A percentile compares a stretch with the other conserved stretches of the same genome.
Conservation (phyloP, 1,140 invertebrate species). For the Macrostomum lignano region DNA sequence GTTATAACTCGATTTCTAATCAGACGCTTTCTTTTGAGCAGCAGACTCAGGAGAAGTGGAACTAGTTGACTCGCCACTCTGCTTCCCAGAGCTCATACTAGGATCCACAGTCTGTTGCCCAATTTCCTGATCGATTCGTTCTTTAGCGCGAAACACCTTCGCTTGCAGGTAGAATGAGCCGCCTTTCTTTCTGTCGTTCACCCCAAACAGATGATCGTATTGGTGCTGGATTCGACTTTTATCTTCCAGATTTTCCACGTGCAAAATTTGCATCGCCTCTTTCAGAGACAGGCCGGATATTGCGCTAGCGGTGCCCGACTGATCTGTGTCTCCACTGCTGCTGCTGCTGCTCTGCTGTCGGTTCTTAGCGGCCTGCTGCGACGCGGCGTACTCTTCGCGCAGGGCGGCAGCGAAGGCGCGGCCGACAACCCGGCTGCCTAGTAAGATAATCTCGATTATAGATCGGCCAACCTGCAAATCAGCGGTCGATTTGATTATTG, state of each 20-base stretch:
- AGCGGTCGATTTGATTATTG: too few species aligned
- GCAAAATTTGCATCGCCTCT: slow-evolving; percentile 48
- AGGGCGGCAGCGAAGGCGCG: slow-evolving; percentile 60
- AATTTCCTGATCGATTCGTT: slow-evolving; percentile 60
- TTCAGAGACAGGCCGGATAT: slow-evolving; percentile 45
- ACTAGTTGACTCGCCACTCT: too few species aligned
- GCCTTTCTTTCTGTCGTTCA: slow-evolving; percentile 67
- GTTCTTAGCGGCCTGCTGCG: slow-evolving; percentile 41
- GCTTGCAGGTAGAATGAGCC: slow-evolving; percentile 90
- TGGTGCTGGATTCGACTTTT: slow-evolving; percentile 44
- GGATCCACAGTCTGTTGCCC: too few species aligned
- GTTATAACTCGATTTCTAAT: too few species aligned
- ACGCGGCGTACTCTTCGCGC: slow-evolving; percentile 41
- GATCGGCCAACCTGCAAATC: too few species aligned
- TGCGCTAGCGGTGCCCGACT: slow-evolving; percentile 42
- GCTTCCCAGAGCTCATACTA: too few species aligned
- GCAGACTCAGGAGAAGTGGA: too few species aligned
- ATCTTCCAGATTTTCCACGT: slow-evolving; percentile 34
- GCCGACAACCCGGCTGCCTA: slow-evolving; percentile 58
- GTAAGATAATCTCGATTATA: slow-evolving; percentile 60
- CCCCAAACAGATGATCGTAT: slow-evolving; percentile 57
- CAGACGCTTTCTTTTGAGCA: too few species aligned
- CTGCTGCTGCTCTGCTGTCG: slow-evolving; percentile 39
- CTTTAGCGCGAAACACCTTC: slow-evolving; percentile 67
- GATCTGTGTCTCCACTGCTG: slow-evolving; percentile 37